A percentile compares a stretch with the other conserved stretches of the same genome.
Conservation (phyloP, 2,113 vertebrate genomes). For the Puma concolor region DNA sequence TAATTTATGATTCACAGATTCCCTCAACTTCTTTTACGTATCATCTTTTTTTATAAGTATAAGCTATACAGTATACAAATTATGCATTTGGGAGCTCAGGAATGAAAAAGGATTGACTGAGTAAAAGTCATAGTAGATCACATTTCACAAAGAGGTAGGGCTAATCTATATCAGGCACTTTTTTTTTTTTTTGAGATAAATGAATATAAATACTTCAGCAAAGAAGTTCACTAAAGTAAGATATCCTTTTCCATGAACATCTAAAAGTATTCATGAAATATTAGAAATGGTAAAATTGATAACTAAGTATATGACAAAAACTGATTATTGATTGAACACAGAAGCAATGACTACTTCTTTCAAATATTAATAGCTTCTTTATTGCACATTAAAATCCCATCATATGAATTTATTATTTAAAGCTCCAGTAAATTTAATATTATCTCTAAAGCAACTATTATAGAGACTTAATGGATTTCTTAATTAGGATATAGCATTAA, state of each 20-base stretch:
- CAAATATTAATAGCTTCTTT: slow-evolving; percentile 72
- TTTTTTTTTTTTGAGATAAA: slow-evolving; percentile 16
- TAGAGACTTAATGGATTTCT: slow-evolving; percentile 71
- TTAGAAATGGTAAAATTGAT: slow-evolving; percentile 40
- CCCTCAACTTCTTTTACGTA: neutral
- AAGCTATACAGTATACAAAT: neutral
- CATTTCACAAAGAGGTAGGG: neutral
- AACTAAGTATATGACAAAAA: slow-evolving; percentile 13
- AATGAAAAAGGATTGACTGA: neutral
- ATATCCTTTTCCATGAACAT: neutral
- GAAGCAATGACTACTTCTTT: slow-evolving; percentile 47
- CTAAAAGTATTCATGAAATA: neutral
- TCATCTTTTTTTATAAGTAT: neutral
- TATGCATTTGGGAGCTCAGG: neutral
- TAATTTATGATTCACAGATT: neutral
- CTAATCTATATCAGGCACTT: neutral
- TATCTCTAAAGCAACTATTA: slow-evolving; percentile 72
- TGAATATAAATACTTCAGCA: neutral
- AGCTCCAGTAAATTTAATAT: slow-evolving; percentile 67
- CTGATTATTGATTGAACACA: slow-evolving; percentile 52
- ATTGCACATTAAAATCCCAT: slow-evolving; percentile 73
- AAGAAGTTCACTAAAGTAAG: neutral
- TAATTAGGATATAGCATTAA: slow-evolving; percentile 69
- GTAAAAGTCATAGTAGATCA: neutral
- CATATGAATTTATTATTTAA: slow-evolving; percentile 76